A percentile compares a stretch with the other conserved stretches of the same genome.
phyloP scores from a whole-genome alignment of 2,888 invertebrate genomes.

The Phengaris arion region DNA sequence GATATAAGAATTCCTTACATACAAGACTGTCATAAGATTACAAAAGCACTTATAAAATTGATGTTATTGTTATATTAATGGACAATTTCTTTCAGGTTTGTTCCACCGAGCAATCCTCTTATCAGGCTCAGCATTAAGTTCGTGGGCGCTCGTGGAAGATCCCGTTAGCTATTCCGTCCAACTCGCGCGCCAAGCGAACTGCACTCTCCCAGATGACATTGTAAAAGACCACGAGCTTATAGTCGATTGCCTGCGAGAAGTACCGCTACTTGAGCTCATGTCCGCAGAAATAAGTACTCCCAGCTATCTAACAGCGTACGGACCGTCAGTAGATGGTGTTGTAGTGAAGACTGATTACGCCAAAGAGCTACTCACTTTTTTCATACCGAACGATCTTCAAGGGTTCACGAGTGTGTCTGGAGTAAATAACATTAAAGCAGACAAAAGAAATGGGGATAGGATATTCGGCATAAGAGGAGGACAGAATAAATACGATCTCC shows the following conservation, averaged over 20 bases:
- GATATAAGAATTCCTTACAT: too few relatives aligned
- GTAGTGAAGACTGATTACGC: conserved; percentile 94
- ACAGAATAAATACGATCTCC: conserved; percentile 87
- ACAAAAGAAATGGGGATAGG: conserved; percentile 82
- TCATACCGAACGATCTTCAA: conserved; percentile 83
- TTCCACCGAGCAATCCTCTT: conserved; percentile 93
- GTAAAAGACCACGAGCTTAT: conserved; percentile 90
- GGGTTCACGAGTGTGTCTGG: conserved; percentile 81
- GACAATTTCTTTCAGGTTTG: conserved; percentile 76
- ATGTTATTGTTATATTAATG: background rate
- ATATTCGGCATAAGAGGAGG: conserved; percentile 78
- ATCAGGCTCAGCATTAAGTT: conserved; percentile 92
- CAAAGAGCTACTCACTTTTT: conserved; percentile 86
- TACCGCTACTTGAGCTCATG: conserved; percentile 86
- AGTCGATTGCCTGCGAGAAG: conserved; percentile 90
- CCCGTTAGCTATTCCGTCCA: conserved; percentile 91
- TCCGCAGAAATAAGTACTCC: conserved; percentile 88
- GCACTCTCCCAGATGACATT: conserved; percentile 89
- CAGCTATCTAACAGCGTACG: conserved; percentile 91
- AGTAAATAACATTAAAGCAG: conserved; percentile 78
- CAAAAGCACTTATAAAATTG: background rate
- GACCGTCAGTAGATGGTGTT: conserved; percentile 96
- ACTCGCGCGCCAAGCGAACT: conserved; percentile 89
- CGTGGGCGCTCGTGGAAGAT: conserved; percentile 94
- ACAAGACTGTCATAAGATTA: background rate